These are phyloP conservation scores for Chrysodeixis includens DNA, from an alignment of 2,888 invertebrate species.

Conservation along the genomic window DNA sequence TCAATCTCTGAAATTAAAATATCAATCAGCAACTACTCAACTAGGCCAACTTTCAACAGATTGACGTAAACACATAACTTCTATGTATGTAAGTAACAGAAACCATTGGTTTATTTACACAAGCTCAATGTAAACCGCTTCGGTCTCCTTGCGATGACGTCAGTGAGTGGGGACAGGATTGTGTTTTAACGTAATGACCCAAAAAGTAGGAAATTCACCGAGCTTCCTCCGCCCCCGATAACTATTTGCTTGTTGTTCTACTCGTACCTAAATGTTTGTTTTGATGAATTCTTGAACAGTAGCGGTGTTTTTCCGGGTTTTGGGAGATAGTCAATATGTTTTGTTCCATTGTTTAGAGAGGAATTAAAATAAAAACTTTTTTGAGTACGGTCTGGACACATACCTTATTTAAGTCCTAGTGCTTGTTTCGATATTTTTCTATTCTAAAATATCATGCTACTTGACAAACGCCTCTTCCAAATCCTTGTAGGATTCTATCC, in stretches of 20 bases:
- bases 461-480: too few relatives aligned
- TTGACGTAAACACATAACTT: slow-evolving; percentile 1
- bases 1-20: not conserved
- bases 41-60: not conserved
- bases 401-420: too few relatives aligned
- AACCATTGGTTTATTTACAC: slow-evolving; percentile 33
- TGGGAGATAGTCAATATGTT: not conserved
- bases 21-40: not conserved
- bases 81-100: slow-evolving; percentile 9
- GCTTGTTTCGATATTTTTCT: too few relatives aligned
- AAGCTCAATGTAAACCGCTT: slow-evolving; percentile 50
- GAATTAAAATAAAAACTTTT: too few relatives aligned
- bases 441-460: too few relatives aligned
- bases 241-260: slow-evolving; percentile 16
- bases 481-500: too few relatives aligned
- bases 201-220: slow-evolving; percentile 49
- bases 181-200: slow-evolving; percentile 53
- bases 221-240: slow-evolving; percentile 22
- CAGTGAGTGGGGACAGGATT: slow-evolving; percentile 32
- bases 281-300: not conserved
- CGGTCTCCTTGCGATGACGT: slow-evolving; percentile 53
- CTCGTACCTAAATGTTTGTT: slow-evolving; percentile 5
- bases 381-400: too few relatives aligned
- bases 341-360: not conserved
- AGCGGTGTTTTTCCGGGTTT: not conserved